phyloP scores from a whole-genome alignment of 1,140 invertebrate species.

The Brachionus paranguensis region DNA sequence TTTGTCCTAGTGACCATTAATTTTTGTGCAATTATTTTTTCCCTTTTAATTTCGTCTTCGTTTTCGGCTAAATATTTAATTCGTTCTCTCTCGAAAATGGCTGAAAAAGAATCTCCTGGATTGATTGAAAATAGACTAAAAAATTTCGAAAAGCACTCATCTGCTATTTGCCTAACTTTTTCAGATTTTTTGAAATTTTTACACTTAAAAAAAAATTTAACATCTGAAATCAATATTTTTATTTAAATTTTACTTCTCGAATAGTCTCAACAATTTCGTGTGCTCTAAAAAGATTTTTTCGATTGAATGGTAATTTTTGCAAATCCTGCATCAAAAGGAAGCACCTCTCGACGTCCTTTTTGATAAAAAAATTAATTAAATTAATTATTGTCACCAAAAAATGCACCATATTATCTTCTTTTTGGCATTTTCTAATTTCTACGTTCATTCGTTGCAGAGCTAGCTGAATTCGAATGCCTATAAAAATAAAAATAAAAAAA shows the following conservation, averaged over 20 bases:
- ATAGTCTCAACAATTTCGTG: conserved; percentile 31
- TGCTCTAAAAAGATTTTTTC: not conserved
- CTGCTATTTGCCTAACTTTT: conserved; percentile 10
- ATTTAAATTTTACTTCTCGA: not conserved
- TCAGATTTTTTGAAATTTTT: conserved; percentile 20
- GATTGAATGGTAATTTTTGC: conserved; percentile 8
- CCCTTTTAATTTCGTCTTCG: conserved; percentile 9
- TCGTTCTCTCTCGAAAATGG: conserved; percentile 12
- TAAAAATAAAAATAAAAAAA: not conserved
- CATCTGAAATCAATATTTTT: not conserved
- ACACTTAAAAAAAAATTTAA: not conserved
- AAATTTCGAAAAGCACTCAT: conserved; percentile 5
- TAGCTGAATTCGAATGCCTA: conserved; percentile 21
- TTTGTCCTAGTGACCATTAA: not conserved
- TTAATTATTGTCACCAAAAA: too few species aligned
- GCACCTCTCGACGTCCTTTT: not conserved
- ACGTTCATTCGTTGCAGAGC: conserved; percentile 7
- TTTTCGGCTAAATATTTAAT: conserved; percentile 13
- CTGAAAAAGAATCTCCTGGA: not conserved
- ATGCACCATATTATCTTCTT: not conserved
- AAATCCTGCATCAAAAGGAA: conserved; percentile 24
- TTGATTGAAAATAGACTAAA: not conserved
- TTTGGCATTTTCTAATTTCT: conserved; percentile 5
- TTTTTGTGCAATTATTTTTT: conserved; percentile 1
- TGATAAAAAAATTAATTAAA: not conserved